phyloP scores from a whole-genome alignment of 2,888 invertebrate genomes.

The Chrysodeixis includens region DNA sequence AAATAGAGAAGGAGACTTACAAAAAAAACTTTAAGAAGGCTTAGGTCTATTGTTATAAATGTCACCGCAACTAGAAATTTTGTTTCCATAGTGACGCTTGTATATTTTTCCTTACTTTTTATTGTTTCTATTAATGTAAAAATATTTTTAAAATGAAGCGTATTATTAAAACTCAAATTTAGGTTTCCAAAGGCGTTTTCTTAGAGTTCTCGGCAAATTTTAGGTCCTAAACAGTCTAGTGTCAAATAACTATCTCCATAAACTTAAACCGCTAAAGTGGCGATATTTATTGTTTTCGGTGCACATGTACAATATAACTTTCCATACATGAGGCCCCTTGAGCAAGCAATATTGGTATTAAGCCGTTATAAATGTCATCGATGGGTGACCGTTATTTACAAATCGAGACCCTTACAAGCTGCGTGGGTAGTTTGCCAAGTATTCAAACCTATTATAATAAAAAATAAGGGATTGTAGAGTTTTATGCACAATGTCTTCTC shows the following conservation, averaged over 20 bases:
- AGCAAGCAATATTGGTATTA: constrained; percentile 2
- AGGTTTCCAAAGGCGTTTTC: too few species aligned
- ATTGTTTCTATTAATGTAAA: too few species aligned
- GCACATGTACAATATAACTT: neutral
- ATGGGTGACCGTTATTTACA: constrained; percentile 4
- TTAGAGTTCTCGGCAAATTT: too few species aligned
- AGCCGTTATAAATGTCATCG: constrained; percentile 4
- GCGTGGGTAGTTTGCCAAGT: constrained; percentile 4
- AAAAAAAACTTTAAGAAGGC: too few species aligned
- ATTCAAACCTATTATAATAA: neutral
- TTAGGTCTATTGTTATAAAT: neutral
- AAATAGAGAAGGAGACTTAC: too few species aligned
- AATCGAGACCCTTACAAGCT: constrained; percentile 4
- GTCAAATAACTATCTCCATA: neutral
- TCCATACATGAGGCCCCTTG: neutral
- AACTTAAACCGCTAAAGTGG: neutral
- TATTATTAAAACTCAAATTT: too few species aligned
- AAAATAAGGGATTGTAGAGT: neutral
- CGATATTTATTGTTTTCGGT: neutral
- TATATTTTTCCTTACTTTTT: too few species aligned
- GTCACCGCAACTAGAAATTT: too few species aligned
- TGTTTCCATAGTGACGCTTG: too few species aligned
- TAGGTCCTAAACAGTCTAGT: too few species aligned
- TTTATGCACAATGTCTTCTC: neutral
- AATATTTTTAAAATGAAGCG: too few species aligned